Base-by-base conservation (phyloP, 2,888 invertebrate genomes). In the Cerastis rubricosa region DNA sequence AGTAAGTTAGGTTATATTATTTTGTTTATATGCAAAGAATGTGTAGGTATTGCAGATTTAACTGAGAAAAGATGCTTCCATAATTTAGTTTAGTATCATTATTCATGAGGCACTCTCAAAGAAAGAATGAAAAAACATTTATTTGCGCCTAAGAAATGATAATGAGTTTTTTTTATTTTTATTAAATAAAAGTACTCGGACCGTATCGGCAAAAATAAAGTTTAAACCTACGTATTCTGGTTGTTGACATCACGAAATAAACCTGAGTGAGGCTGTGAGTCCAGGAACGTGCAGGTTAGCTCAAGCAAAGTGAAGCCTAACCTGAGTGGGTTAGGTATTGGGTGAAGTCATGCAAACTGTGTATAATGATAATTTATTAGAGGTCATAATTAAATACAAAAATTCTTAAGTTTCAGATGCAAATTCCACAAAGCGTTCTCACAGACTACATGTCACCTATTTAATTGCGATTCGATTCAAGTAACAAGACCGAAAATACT, bases 401-500 rank as follows among this genome's bases (percentile, higher is more conserved):
- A 7, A 25, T 29, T 47, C 11, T 29, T 54, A 69, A 49, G 11
- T 17, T 19, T 17, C 25, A 59, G 1, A 25, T 61, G 51, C 1
- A 61, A 45, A 35, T 25, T 72, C 22, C 14, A 57, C n/a, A 25
- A n/a, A 19, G 0, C 14, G 0, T 12, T 74, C n/a, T 47, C 22
- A 72, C 25, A 63, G 40, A 54, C n/a, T 25, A 54, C 73, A 29
- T 47, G 12, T 47, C 45, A 25, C 7, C 29, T 35, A 29, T n/a
- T n/a, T n/a, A n/a, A n/a, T 43, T 49, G 6, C 64, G 17, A 29
- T 49, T 64, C 12, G 1, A 1, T 54, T 40, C n/a, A 54, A 57
- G 47, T 64, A 81, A 80, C 73, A 74, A 49, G 29, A 66, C 2
- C n/a, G n/a, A 69, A 49, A 45, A 71, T 51, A 29, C 51, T 84